Evolutionary conservation across 2,113 vertebrate species (phyloP).

Genomic region (Raphicerus campestris): DNA sequence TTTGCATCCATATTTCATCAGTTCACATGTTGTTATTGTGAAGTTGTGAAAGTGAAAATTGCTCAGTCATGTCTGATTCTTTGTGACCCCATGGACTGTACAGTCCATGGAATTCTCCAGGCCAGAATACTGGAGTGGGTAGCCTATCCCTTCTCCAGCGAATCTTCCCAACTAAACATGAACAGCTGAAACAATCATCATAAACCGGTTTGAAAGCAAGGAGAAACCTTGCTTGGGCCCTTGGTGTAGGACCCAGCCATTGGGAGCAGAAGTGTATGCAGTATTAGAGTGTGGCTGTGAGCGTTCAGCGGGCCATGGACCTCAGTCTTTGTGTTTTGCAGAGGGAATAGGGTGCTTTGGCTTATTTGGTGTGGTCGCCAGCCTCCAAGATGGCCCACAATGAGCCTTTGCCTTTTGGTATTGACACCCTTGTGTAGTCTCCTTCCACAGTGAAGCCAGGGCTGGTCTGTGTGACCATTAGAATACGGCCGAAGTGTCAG

Average conservation of each 20-base stretch:
- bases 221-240: neutral
- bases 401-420: neutral
- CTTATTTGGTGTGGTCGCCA: neutral
- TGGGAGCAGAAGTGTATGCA: neutral
- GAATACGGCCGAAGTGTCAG: neutral
- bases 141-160: neutral
- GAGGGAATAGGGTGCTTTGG: neutral
- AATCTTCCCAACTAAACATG: neutral
- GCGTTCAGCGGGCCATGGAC: neutral
- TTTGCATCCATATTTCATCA: conserved; percentile 15
- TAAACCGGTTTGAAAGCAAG: neutral
- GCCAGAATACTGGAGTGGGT: neutral
- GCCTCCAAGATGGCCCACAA: neutral
- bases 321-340: neutral
- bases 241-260: neutral
- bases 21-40: neutral
- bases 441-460: neutral
- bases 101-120: neutral
- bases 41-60: neutral
- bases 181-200: neutral
- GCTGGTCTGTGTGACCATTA: neutral
- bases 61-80: neutral
- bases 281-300: neutral
- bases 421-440: neutral
- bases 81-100: neutral